Conservation (phyloP, 2,888 invertebrate species). For the Orgyia antiqua region DNA sequence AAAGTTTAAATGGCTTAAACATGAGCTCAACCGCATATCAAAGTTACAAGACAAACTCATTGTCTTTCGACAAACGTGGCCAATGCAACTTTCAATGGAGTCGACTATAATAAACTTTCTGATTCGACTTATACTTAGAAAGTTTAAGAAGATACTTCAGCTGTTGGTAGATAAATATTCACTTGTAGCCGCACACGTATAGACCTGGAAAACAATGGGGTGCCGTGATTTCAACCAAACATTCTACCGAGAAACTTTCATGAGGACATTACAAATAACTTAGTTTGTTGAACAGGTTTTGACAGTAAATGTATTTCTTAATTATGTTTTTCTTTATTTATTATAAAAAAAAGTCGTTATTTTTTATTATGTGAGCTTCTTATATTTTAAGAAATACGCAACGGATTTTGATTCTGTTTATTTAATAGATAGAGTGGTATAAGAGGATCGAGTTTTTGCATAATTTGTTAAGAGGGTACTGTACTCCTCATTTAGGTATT, state of each 20-base stretch:
- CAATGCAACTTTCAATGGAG: constrained; percentile 52
- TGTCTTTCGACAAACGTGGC: constrained; percentile 48
- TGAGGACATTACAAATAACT: constrained; percentile 20
- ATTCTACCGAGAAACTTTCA: constrained; percentile 30
- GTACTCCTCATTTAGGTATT: too few relatives aligned
- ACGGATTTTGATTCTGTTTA: too few relatives aligned
- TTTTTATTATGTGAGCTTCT: too few relatives aligned
- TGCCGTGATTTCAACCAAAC: constrained; percentile 47
- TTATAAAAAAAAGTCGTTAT: too few relatives aligned
- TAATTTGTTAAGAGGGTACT: too few relatives aligned
- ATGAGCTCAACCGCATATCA: constrained; percentile 43
- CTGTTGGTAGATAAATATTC: constrained; percentile 41
- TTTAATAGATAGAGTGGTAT: too few relatives aligned
- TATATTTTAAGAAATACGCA: too few relatives aligned
- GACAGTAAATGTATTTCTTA: too few relatives aligned
- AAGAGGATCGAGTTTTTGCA: too few relatives aligned
- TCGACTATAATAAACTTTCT: constrained; percentile 50
- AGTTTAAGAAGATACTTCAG: constrained; percentile 45
- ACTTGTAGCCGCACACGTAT: constrained; percentile 45
- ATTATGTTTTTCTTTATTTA: too few relatives aligned
- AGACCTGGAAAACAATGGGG: constrained; percentile 46
- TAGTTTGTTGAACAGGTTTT: constrained; percentile 1
- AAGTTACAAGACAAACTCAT: constrained; percentile 60
- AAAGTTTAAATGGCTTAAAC: constrained; percentile 41
- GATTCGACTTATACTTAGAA: constrained; percentile 52